A percentile compares a stretch with the other conserved stretches of the same genome.
These are phyloP conservation scores for Fringilla coelebs DNA, from an alignment of 2,797 vertebrate genomes.

Conservation along the genomic window DNA sequence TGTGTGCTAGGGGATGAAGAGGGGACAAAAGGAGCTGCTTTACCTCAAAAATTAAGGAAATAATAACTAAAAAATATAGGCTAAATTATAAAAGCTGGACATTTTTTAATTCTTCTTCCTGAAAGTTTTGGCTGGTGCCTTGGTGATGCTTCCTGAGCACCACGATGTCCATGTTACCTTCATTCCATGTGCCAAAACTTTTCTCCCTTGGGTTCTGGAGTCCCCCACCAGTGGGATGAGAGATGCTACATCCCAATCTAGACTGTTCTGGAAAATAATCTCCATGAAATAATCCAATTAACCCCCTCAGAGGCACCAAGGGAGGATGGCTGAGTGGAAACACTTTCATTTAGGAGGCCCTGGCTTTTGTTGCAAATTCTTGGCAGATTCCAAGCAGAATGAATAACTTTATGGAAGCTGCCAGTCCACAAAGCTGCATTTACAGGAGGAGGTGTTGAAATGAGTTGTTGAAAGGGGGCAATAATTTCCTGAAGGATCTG, in stretches of 20 bases:
- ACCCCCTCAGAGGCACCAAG: background rate
- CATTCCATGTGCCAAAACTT: fast-evolving
- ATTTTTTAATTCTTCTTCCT: fast-evolving
- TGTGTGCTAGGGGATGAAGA: background rate
- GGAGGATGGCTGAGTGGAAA: background rate
- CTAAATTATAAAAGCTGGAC: background rate
- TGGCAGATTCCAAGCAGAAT: background rate
- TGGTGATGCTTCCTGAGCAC: background rate
- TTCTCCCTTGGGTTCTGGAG: fast-evolving
- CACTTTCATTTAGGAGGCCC: background rate
- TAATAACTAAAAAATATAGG: background rate
- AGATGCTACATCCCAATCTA: background rate
- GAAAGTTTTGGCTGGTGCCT: background rate
- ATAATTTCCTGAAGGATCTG: background rate
- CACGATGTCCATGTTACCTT: fast-evolving
- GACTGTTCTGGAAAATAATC: background rate
- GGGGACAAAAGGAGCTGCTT: background rate
- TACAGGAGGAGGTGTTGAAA: background rate
- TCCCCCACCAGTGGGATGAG: background rate
- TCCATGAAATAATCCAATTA: background rate
- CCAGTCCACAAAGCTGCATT: background rate
- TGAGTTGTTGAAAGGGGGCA: background rate
- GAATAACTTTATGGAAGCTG: background rate
- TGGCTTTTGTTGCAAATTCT: background rate
- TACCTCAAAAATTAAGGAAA: background rate